A percentile compares a stretch with the other conserved stretches of the same genome.
phyloP scores from a whole-genome alignment of 2,888 invertebrate genomes.

The Yponomeuta plumbellus region DNA sequence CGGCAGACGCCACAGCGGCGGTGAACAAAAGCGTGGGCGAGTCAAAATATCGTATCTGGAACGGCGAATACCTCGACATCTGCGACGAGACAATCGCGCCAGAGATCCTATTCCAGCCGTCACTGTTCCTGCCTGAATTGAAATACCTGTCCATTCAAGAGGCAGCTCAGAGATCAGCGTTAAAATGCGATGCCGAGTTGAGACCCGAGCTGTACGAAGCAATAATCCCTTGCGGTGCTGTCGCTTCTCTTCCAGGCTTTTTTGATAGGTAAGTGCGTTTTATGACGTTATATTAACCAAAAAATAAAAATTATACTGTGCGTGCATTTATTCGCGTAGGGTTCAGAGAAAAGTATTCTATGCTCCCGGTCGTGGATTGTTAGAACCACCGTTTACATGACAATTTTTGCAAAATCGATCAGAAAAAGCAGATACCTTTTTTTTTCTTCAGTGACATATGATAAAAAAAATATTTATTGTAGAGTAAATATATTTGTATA shows the following conservation, averaged over 20 bases:
- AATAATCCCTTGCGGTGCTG: conserved; percentile 49
- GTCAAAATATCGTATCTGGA: conserved; percentile 35
- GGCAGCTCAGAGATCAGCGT: conserved; percentile 33
- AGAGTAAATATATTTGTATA: no score
- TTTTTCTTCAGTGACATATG: no score
- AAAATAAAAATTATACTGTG: neutral
- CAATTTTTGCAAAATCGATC: no score
- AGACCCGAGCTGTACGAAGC: conserved; percentile 36
- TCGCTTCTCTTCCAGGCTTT: conserved; percentile 45
- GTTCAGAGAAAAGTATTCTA: no score
- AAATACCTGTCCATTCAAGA: conserved; percentile 38
- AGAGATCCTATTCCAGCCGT: conserved; percentile 51
- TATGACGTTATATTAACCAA: neutral
- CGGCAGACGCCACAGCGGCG: conserved; percentile 31
- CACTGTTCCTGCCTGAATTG: conserved; percentile 29
- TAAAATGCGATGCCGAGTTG: conserved; percentile 50
- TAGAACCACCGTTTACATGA: no score
- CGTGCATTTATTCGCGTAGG: neutral
- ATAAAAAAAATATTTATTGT: no score
- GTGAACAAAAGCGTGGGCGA: conserved; percentile 24
- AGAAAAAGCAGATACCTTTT: no score
- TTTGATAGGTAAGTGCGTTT: conserved; percentile 21
- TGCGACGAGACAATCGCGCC: conserved; percentile 43
- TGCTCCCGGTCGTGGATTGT: no score
- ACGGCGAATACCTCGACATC: conserved; percentile 42